These are phyloP conservation scores for Arbacia lixula DNA, from an alignment of 53 echinoderm and acorn worm species.

Conservation along the genomic window DNA sequence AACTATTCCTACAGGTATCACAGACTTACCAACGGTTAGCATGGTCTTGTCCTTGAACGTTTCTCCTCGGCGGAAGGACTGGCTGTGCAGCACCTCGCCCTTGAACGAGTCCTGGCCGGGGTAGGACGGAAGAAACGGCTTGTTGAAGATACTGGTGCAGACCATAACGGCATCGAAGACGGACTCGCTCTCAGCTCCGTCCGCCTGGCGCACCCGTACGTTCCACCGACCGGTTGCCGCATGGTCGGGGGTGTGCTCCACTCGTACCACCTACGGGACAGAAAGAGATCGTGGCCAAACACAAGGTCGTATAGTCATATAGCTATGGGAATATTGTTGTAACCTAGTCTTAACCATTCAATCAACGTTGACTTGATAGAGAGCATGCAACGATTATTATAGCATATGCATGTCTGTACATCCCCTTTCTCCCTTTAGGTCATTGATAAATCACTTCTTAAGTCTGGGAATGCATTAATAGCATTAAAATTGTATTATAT, in stretches of 20 bases:
- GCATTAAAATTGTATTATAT: too few species aligned
- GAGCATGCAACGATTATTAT: too few species aligned
- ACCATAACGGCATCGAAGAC: constrained; percentile 76
- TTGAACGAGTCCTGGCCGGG: constrained; percentile 63
- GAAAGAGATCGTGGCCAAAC: too few species aligned
- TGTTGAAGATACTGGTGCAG: constrained; percentile 62
- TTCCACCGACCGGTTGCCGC: constrained; percentile 66
- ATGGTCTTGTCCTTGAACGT: constrained; percentile 71
- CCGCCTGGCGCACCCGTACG: constrained; percentile 49
- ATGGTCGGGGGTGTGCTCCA: constrained; percentile 59
- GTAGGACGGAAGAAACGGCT: constrained; percentile 58
- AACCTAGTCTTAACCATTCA: too few species aligned
- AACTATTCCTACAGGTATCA: too few species aligned
- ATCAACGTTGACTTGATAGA: too few species aligned
- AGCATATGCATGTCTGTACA: too few species aligned
- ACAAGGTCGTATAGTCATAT: too few species aligned
- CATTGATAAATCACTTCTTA: too few species aligned
- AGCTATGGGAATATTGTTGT: too few species aligned
- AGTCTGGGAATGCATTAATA: too few species aligned
- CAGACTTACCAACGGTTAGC: constrained; percentile 72
- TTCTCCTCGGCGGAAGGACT: constrained; percentile 61
- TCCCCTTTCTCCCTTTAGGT: too few species aligned
- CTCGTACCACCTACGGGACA: constrained; percentile 32
- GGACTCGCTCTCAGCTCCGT: constrained; percentile 30
- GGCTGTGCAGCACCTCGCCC: constrained; percentile 70